Percentiles rank a stretch among this genome's conserved stretches.
Conservation (phyloP, 2,113 vertebrate genomes). For the human (Homo sapiens) region DNA sequence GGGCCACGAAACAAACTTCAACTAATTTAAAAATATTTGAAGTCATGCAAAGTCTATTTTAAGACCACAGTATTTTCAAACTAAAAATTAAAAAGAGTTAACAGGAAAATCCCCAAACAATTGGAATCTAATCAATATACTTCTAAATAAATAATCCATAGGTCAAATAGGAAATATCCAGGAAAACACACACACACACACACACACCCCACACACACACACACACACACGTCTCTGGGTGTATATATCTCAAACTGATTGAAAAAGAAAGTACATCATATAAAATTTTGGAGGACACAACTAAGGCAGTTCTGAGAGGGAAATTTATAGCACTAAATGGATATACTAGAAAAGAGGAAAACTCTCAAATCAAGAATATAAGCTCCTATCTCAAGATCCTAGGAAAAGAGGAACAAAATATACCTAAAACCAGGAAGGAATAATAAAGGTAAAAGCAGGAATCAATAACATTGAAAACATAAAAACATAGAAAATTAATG, state of each 20-base stretch:
- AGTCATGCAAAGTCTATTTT: not conserved
- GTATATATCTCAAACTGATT: not conserved
- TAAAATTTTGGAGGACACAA: not conserved
- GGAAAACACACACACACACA: fast-evolving
- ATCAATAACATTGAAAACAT: not conserved
- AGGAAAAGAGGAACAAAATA: not conserved
- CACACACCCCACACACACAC: not conserved
- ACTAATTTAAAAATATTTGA: not conserved
- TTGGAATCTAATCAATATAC: not conserved
- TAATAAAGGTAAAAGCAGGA: not conserved
- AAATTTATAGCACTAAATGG: not conserved
- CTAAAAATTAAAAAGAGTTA: not conserved
- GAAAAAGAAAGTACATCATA: not conserved
- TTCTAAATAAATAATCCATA: not conserved
- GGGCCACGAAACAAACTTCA: not conserved
- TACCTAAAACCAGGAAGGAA: not conserved
- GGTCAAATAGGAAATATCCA: not conserved
- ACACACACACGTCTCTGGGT: not conserved
- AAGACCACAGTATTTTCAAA: not conserved
- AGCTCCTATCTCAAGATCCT: not conserved
- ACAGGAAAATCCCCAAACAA: not conserved
- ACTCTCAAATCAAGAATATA: not conserved
- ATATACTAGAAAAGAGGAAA: not conserved
- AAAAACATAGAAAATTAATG: not conserved
- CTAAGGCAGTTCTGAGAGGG: not conserved